Percentiles rank a stretch among this genome's conserved stretches.
Conservation (phyloP, 2,113 vertebrate species). For the Pangasianodon gigas region DNA sequence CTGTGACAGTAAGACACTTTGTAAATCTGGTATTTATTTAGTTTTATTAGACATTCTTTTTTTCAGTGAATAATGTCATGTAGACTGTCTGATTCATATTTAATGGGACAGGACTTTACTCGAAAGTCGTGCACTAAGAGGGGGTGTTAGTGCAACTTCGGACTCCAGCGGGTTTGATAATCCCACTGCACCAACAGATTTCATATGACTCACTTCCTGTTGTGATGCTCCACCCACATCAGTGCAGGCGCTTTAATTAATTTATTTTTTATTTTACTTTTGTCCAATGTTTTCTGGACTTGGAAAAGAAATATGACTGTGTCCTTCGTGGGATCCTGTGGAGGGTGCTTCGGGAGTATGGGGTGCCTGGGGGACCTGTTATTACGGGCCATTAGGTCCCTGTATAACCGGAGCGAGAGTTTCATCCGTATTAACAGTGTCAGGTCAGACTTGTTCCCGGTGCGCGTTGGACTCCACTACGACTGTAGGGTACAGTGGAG, state of each 20-base stretch:
- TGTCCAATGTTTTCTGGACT: too few relatives aligned
- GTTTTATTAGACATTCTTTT: neutral
- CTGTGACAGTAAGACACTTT: neutral
- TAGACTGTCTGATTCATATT: neutral
- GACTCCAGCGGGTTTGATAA: neutral
- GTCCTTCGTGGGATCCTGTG: too few relatives aligned
- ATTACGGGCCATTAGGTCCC: too few relatives aligned
- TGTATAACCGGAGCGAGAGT: too few relatives aligned
- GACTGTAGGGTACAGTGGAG: too few relatives aligned
- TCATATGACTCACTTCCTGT: neutral
- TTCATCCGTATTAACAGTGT: too few relatives aligned
- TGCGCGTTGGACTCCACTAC: too few relatives aligned
- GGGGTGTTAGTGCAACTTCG: neutral
- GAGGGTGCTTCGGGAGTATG: too few relatives aligned
- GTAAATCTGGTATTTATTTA: neutral
- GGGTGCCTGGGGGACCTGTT: too few relatives aligned
- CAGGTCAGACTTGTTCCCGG: too few relatives aligned
- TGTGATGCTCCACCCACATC: neutral
- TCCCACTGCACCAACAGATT: neutral
- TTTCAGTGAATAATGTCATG: neutral
- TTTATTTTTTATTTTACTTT: neutral
- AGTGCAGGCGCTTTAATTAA: neutral
- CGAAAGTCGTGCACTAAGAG: neutral
- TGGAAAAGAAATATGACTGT: too few relatives aligned
- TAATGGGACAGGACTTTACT: neutral